Conservation (phyloP, 2,113 vertebrate genomes). For the Peromyscus maniculatus region DNA sequence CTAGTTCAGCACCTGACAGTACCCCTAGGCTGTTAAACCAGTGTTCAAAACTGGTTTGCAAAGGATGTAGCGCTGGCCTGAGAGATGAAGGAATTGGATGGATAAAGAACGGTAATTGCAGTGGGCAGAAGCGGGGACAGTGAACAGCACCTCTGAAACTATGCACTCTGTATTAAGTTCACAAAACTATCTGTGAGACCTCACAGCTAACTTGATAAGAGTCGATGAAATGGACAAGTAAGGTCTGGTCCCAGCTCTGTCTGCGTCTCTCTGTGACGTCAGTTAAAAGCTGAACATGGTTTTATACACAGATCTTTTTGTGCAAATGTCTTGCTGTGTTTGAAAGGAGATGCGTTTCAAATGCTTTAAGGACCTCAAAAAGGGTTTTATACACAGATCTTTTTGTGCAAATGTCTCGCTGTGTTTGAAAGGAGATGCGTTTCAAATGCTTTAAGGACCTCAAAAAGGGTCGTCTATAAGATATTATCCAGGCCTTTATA, state of each 20-base stretch:
- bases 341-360: background rate
- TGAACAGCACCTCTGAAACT: background rate
- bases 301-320: background rate
- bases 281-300: background rate
- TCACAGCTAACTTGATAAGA: background rate
- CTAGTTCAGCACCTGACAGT: constrained; percentile 26
- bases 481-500: background rate
- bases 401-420: background rate
- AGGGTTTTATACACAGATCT: background rate
- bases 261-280: background rate
- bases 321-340: background rate
- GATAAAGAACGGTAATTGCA: background rate
- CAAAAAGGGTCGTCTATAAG: background rate
- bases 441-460: background rate
- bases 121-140: fast-evolving
- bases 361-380: background rate
- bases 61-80: background rate
- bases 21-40: background rate
- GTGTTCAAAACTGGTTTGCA: background rate
- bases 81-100: background rate
- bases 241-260: background rate
- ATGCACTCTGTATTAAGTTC: background rate
- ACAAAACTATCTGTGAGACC: background rate
- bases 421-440: background rate
- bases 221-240: background rate